Base-by-base conservation (phyloP, 2,888 invertebrate species). In the Cosmia trapezina region DNA sequence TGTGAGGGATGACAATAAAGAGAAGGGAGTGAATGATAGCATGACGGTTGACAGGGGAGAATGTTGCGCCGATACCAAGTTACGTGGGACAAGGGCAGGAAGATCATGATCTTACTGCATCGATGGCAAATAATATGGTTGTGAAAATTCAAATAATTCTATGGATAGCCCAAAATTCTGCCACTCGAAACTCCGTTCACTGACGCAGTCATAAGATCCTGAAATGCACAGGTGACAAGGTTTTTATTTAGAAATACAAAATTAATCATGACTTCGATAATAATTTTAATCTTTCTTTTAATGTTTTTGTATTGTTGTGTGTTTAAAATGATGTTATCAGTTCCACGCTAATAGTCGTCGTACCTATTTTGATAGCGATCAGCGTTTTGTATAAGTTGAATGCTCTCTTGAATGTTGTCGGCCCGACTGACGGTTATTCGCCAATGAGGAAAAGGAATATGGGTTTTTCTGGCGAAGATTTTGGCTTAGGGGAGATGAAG, bases 281-380 rank as follows among this genome's bases (percentile, higher is more conserved):
- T 12, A 56, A n/a, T n/a, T n/a, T 43, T 70, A 63, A 79, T 82
- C 45, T 33, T 61, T 62, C 37, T 70, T 62, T 62, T 53, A 59
- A 78, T 70, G 71, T 82, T 78, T 76, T 65, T 70, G 56, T 76
- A 63, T 60, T 59, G 47, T 60, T 60, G 22, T 81, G 70, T 67
- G 33, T 69, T 22, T 37, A 41, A 37, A 37, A 37, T 37, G 0
- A 28, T 19, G 45, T 78, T 83, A 80, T 78, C 79, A 68, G 70
- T 33, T 14, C 12, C 8, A 33, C 19, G 57, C 22, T 71, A 64
- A 76, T 67, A 22, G 6, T 47, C 37, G 28, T 67, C 37, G 28
- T 67, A 41, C n/a, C 41, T 41, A 37, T 49, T 57, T 19, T 12
- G 69, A 69, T 81, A 53, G 17, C 14, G 8, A 76, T 63, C 51